Base-by-base conservation (phyloP, 2,888 invertebrate genomes). In the Matsumyia berberina region DNA sequence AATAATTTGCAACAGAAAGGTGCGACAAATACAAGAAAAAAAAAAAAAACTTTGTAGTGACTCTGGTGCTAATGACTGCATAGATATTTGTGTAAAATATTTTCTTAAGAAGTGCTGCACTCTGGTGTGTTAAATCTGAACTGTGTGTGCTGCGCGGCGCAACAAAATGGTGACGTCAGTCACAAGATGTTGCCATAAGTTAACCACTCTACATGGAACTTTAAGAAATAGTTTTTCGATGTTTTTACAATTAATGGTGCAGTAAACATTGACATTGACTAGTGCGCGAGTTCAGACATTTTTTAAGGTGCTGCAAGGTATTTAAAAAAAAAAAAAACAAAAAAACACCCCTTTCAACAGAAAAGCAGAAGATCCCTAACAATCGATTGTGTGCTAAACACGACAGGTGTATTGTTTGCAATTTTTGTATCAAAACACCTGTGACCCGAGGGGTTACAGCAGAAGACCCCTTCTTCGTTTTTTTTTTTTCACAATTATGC, bases 81-180 rank as follows among this genome's bases (percentile, higher is more conserved):
- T 8, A 15, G 60, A 39, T 37, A 15, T 57, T 33, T 55, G 12
- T 15, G n/a, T 7, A 42, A 15, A 72, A 17, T 33, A 4, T 33
- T 37, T 62, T 33, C 4, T 2, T 2, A 7, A 8, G 0, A 15
- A 24, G 80, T 60, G 66, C 58, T 70, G 85, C 80, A 55, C 69
- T 85, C 85, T 85, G 58, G 85, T 80, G 85, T 33, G n/a, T 31
- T 64, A 12, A 7, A 4, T 9, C 11, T 53, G 74, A 80, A 85
- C 85, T 85, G 19, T 64, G 58, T 9, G 62, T 70, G 51, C 60
- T 55, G 73, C 62, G 78, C 78, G 83, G 78, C 78, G 83, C 79
- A 80, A 85, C 85, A 85, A 85, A 85, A 85, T 85, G 85, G 85
- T 85, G 85, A 85, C 85, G 85, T 85, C 80, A 83, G 73, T 55